Evolutionary conservation across 2,797 vertebrate genomes (phyloP).

Genomic region (Podarcis siculus): DNA sequence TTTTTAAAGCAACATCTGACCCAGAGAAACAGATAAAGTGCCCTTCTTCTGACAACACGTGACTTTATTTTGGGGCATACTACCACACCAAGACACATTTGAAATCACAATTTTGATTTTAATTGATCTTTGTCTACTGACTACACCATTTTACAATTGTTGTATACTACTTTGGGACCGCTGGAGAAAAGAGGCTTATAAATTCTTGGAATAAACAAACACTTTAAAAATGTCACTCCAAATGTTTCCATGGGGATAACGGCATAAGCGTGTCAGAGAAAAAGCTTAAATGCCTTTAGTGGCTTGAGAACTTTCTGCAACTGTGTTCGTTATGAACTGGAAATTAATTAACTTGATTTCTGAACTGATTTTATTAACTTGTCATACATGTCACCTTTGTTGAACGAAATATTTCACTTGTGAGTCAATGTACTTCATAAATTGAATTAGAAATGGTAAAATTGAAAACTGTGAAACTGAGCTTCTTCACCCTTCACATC

Average conservation of each 20-base stretch:
- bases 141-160: too few relatives aligned
- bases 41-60: too few relatives aligned
- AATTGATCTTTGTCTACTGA: too few relatives aligned
- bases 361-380: neutral
- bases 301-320: neutral
- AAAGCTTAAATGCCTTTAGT: neutral
- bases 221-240: neutral
- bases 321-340: neutral
- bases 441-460: neutral
- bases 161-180: too few relatives aligned
- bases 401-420: neutral
- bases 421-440: neutral
- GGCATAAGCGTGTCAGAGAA: neutral
- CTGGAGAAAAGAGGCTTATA: too few relatives aligned
- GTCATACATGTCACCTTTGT: neutral
- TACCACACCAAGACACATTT: too few relatives aligned
- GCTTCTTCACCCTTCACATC: neutral
- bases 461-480: neutral
- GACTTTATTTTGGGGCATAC: too few relatives aligned
- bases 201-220: too few relatives aligned
- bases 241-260: neutral
- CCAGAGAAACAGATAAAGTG: too few relatives aligned
- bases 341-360: neutral
- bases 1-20: too few relatives aligned
- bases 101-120: too few relatives aligned